phyloP scores from a whole-genome alignment of 2,113 vertebrate species.

The Delphinus delphis region DNA sequence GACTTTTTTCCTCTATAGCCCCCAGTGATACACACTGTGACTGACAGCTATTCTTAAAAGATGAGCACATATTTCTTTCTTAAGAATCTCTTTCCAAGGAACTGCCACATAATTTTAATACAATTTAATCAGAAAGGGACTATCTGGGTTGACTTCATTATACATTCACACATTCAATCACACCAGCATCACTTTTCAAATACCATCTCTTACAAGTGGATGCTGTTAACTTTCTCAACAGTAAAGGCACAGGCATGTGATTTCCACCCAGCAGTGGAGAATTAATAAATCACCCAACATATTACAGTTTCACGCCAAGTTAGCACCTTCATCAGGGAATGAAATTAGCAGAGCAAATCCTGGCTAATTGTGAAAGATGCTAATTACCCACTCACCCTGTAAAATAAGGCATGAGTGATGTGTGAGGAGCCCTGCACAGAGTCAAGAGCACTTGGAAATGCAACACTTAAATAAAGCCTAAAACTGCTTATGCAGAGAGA shows the following conservation, averaged over 20 bases:
- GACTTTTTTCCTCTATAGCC: slow-evolving; percentile 7
- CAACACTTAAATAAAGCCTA: slow-evolving; percentile 86
- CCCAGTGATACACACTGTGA: neutral
- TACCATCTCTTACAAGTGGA: slow-evolving; percentile 85
- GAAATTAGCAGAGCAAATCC: slow-evolving; percentile 88
- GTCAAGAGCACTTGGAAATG: slow-evolving; percentile 84
- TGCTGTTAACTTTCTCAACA: slow-evolving; percentile 85
- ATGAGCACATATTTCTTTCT: slow-evolving; percentile 57
- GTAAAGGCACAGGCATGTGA: slow-evolving; percentile 83
- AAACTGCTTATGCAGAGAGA: slow-evolving; percentile 84
- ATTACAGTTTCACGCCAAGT: slow-evolving; percentile 87
- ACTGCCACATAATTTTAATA: slow-evolving; percentile 78
- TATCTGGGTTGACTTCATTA: slow-evolving; percentile 85
- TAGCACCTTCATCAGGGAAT: slow-evolving; percentile 87
- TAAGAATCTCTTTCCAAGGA: slow-evolving; percentile 71
- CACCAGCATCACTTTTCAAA: slow-evolving; percentile 86
- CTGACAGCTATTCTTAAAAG: slow-evolving; percentile 39
- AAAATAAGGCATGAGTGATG: slow-evolving; percentile 88
- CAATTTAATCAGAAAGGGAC: slow-evolving; percentile 80
- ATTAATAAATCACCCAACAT: slow-evolving; percentile 87
- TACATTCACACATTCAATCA: slow-evolving; percentile 86
- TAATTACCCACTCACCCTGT: slow-evolving; percentile 85
- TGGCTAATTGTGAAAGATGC: slow-evolving; percentile 87
- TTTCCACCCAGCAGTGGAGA: slow-evolving; percentile 83
- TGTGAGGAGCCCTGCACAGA: slow-evolving; percentile 80